Percentiles rank a stretch among this genome's conserved stretches.
Conservation (phyloP, 2,113 vertebrate species). For the Tretioscincus oriximinensis region DNA sequence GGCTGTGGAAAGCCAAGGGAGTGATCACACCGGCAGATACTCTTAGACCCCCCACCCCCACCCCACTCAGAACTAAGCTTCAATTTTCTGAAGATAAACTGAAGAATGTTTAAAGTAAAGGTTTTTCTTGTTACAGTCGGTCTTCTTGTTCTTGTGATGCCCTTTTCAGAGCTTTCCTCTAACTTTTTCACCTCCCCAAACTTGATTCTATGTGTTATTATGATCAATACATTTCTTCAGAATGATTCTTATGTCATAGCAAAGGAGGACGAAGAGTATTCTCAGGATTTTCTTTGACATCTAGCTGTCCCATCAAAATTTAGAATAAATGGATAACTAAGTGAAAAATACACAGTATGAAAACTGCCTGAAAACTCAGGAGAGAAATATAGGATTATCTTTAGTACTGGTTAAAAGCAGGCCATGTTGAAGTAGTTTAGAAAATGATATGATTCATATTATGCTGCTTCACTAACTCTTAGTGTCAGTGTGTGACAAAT, state of each 20-base stretch:
- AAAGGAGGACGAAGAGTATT: background rate
- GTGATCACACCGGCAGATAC: too few relatives aligned
- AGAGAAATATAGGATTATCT: background rate
- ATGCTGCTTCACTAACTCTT: background rate
- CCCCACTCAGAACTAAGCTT: too few relatives aligned
- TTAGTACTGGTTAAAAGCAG: background rate
- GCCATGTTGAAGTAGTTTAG: background rate
- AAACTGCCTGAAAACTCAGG: background rate
- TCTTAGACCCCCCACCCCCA: too few relatives aligned
- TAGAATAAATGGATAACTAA: background rate
- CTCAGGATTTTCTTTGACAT: background rate
- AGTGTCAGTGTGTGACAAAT: background rate
- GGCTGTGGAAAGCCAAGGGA: background rate
- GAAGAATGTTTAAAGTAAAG: too few relatives aligned
- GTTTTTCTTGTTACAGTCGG: slow-evolving; percentile 1
- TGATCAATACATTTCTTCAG: background rate
- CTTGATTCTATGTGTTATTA: background rate
- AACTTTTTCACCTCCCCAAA: background rate
- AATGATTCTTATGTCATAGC: background rate
- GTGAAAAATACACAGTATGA: too few relatives aligned
- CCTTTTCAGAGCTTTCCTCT: background rate
- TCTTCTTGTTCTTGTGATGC: background rate
- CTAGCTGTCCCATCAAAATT: background rate
- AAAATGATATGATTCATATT: background rate
- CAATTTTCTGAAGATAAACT: background rate